phyloP scores from a whole-genome alignment of 1,140 invertebrate genomes.

The Akabosia matsudoensis region DNA sequence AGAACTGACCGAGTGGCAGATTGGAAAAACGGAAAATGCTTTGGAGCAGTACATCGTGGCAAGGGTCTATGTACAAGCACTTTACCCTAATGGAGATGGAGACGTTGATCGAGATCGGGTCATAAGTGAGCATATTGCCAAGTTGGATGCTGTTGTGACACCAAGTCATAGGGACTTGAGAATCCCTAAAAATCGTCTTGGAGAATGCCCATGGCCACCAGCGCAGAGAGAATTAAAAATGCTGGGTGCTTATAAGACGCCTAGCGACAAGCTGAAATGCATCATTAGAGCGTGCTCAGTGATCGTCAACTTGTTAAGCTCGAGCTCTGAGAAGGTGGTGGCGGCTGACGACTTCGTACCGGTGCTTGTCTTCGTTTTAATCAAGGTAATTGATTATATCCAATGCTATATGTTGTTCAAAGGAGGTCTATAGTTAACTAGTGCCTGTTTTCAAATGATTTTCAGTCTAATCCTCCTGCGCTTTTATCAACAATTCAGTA shows the following conservation, averaged over 20 bases:
- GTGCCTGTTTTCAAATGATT: too few species aligned
- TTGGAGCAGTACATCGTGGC: slow-evolving; percentile 80
- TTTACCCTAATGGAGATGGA: slow-evolving; percentile 96
- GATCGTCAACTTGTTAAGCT: slow-evolving; percentile 86
- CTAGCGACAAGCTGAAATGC: slow-evolving; percentile 87
- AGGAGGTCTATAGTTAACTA: background rate
- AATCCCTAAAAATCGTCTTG: slow-evolving; percentile 47
- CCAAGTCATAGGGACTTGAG: slow-evolving; percentile 77
- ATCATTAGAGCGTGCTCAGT: slow-evolving; percentile 82
- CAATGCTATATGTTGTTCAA: slow-evolving; percentile 19
- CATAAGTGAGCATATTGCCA: slow-evolving; percentile 81
- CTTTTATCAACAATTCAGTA: slow-evolving; percentile 96
- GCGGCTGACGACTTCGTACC: slow-evolving; percentile 96
- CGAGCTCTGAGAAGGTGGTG: slow-evolving; percentile 69
- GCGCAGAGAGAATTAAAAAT: slow-evolving; percentile 89
- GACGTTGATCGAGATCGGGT: slow-evolving; percentile 87
- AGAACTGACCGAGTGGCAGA: slow-evolving; percentile 63
- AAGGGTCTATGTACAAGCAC: slow-evolving; percentile 83
- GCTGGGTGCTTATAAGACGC: slow-evolving; percentile 90
- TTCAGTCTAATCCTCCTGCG: slow-evolving; percentile 86
- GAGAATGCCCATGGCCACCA: slow-evolving; percentile 93
- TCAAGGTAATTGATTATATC: slow-evolving; percentile 66
- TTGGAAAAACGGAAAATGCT: slow-evolving; percentile 67
- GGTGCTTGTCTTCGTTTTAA: slow-evolving; percentile 92
- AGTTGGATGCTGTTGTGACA: slow-evolving; percentile 73